Conservation (phyloP, 1,140 invertebrate species). For the Drosophila bocqueti region DNA sequence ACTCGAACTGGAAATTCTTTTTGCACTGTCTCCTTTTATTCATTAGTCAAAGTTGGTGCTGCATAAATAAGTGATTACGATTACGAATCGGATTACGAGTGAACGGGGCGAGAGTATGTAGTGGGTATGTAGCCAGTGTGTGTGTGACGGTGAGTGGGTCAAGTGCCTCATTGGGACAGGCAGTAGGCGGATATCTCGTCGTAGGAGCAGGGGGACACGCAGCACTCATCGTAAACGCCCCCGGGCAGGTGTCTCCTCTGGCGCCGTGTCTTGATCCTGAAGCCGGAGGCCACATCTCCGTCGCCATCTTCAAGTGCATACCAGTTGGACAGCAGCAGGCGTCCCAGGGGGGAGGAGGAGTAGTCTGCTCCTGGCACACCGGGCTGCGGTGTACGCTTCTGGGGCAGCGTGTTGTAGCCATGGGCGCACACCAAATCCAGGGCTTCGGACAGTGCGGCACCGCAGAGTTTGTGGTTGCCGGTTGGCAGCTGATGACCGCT, state of each 20-base stretch:
- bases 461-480: conserved; percentile 70
- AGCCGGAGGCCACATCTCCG: conserved; percentile 19
- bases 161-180: conserved; percentile 24
- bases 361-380: conserved; percentile 9
- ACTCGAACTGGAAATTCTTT: conserved; percentile 46
- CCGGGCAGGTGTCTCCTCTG: conserved; percentile 36
- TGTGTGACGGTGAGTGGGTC: conserved; percentile 12
- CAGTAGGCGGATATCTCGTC: conserved; percentile 65
- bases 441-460: conserved; percentile 55
- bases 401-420: conserved; percentile 55
- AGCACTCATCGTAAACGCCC: conserved; percentile 71
- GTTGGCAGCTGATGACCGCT: conserved; percentile 45
- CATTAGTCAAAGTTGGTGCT: conserved; percentile 78
- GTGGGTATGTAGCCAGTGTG: conserved; percentile 15
- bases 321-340: conserved; percentile 49
- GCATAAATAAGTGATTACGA: conserved; percentile 78
- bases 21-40: conserved; percentile 78
- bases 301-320: conserved; percentile 28
- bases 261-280: conserved; percentile 63
- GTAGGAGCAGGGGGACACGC: conserved; percentile 58
- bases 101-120: conserved; percentile 13
- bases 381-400: conserved; percentile 5
- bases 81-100: conserved; percentile 53
- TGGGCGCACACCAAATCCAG: conserved; percentile 60
- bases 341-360: conserved; percentile 11